Evolutionary conservation across 2,888 invertebrate genomes (phyloP).

Genomic region (Tribolium freemani): DNA sequence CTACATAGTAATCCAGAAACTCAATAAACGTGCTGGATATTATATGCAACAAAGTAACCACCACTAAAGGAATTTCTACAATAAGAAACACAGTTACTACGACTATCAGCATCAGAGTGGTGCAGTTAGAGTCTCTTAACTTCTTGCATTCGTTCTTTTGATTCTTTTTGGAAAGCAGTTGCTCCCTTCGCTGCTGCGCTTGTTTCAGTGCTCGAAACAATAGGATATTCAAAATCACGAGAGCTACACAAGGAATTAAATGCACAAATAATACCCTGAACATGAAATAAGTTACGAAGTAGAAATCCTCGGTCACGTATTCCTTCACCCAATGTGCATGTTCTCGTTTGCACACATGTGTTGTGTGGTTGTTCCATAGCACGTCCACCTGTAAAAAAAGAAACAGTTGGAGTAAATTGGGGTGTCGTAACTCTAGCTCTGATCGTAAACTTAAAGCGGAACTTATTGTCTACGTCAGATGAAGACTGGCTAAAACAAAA

Average conservation of each 20-base stretch:
- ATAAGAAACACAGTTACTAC: conserved; percentile 87
- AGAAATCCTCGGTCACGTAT: conserved; percentile 78
- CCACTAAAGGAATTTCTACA: conserved; percentile 87
- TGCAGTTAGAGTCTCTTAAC: conserved; percentile 85
- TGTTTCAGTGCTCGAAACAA: conserved; percentile 88
- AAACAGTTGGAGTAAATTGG: not conserved
- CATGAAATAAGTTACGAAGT: conserved; percentile 86
- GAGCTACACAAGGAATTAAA: conserved; percentile 87
- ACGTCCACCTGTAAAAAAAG: conserved; percentile 73
- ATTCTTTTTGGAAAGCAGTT: conserved; percentile 64
- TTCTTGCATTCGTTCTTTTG: conserved; percentile 84
- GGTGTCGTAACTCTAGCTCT: not conserved
- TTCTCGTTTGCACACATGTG: conserved; percentile 76
- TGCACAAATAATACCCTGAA: conserved; percentile 95
- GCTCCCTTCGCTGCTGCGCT: conserved; percentile 75
- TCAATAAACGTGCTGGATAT: conserved; percentile 79
- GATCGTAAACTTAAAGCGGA: not conserved
- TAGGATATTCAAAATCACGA: conserved; percentile 90
- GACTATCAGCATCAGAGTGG: conserved; percentile 89
- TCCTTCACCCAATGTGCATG: conserved; percentile 80
- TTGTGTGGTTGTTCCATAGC: conserved; percentile 79
- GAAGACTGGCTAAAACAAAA: no score
- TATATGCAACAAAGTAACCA: conserved; percentile 87
- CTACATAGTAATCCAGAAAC: conserved; percentile 82
- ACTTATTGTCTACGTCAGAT: not conserved